Conservation (phyloP, 1,140 invertebrate species). For the Ostrea denselamellosa region DNA sequence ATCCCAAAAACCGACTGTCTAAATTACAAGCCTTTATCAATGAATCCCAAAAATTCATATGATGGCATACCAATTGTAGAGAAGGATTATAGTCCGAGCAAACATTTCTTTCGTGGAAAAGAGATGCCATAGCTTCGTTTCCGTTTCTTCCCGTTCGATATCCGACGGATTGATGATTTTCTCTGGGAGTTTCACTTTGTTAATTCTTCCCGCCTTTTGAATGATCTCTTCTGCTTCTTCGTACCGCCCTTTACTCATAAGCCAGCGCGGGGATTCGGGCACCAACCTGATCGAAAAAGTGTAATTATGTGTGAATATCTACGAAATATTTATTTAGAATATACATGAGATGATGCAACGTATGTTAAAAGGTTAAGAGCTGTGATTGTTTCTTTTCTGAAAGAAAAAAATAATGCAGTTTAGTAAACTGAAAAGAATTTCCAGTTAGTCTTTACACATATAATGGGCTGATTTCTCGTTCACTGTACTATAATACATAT, state of each 20-base stretch:
- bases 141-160: conserved; percentile 18
- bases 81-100: conserved; percentile 49
- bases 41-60: no score
- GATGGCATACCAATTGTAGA: conserved; percentile 54
- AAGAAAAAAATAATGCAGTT: conserved; percentile 9
- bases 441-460: background rate
- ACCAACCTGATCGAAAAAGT: conserved; percentile 41
- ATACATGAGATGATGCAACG: background rate
- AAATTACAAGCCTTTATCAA: no score
- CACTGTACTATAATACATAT: no score
- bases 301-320: background rate
- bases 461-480: no score
- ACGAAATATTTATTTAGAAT: background rate
- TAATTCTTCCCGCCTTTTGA: conserved; percentile 59
- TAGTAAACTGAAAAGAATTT: conserved; percentile 36
- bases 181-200: conserved; percentile 56
- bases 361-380: background rate
- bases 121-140: conserved; percentile 48
- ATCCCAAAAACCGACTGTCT: no score
- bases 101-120: conserved; percentile 47
- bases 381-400: conserved; percentile 2
- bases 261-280: conserved; percentile 68
- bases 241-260: conserved; percentile 57
- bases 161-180: conserved; percentile 43
- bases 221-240: conserved; percentile 65